phyloP scores from a whole-genome alignment of 2,888 invertebrate species.

The Cybosia mesomella region DNA sequence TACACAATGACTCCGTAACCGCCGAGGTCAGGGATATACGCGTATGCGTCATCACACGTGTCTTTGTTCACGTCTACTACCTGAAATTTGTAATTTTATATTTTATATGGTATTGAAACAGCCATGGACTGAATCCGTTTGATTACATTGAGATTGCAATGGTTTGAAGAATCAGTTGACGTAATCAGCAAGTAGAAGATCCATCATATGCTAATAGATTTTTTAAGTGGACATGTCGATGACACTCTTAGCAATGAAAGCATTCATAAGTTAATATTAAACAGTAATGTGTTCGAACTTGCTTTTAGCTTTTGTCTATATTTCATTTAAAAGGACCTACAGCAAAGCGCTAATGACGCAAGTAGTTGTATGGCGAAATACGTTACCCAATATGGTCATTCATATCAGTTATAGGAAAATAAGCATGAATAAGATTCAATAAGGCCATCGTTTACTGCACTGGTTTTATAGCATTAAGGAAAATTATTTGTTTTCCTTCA shows the following conservation, averaged over 20 bases:
- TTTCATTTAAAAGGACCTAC: neutral
- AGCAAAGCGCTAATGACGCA: neutral
- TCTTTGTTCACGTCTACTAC: constrained; percentile 90
- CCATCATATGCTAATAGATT: too few relatives aligned
- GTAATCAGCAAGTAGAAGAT: too few relatives aligned
- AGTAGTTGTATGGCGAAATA: neutral
- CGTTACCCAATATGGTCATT: neutral
- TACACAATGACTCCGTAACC: constrained; percentile 93
- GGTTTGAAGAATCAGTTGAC: neutral
- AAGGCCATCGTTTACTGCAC: neutral
- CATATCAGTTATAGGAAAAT: neutral
- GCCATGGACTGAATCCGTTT: neutral
- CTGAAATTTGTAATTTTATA: constrained; percentile 69
- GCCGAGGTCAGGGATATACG: constrained; percentile 92
- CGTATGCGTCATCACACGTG: constrained; percentile 91
- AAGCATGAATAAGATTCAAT: neutral
- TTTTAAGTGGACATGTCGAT: too few relatives aligned
- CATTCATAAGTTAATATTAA: too few relatives aligned
- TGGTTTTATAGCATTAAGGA: neutral
- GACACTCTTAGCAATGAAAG: too few relatives aligned
- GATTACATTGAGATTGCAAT: neutral
- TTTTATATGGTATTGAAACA: neutral
- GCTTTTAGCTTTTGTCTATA: neutral
- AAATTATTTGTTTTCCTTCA: neutral
- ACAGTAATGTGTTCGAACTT: neutral